Base-by-base conservation (phyloP, 1,140 invertebrate genomes). In the Drosophila arawakana region DNA sequence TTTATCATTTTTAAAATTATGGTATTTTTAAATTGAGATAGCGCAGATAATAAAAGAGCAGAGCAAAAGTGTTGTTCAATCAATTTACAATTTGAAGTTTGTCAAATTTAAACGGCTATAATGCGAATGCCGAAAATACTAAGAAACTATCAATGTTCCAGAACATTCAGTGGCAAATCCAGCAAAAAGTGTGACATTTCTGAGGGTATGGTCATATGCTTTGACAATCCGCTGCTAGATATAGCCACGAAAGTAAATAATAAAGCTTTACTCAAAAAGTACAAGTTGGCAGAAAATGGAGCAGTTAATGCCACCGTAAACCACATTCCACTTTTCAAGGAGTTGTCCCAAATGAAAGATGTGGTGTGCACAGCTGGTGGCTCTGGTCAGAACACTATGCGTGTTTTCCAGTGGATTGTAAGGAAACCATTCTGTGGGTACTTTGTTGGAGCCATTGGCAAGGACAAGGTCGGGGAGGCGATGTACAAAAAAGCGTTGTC, bases 401-500 rank as follows among this genome's bases (percentile, higher is more conserved):
- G 98, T 79, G 96, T 98, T 1, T 96, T 96, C 8, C 98, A 99
- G 93, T 99, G 98, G 98, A 94, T 99, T 63, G 86, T 99, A 11
- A 94, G 95, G 41, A 95, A 95, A 77, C 96, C 97, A 2, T 95
- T 96, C 55, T 93, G 96, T 0, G 93, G 96, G n/a, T 95, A 96
- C 5, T 99, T 97, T 92, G 97, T 98, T 93, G 99, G 99, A 0
- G 98, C 97, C 86, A 96, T 99, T 15, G 98, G 98, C 0, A 95
- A 95, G 70, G 99, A 99, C 90, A 95, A 97, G 61, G 98, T 96
- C 90, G 97, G 97, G 0, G 94, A 96, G 76, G 98, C 97, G 66
- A 93, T 99, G 49, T 94, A 95, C 84, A 94, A 97, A 52, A 95
- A 96, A 92, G 97, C 98, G 0, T 93, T 93, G n/a, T 94, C 94